Conservation (phyloP, 2,797 vertebrate species). For the Gadopsis marmoratus region DNA sequence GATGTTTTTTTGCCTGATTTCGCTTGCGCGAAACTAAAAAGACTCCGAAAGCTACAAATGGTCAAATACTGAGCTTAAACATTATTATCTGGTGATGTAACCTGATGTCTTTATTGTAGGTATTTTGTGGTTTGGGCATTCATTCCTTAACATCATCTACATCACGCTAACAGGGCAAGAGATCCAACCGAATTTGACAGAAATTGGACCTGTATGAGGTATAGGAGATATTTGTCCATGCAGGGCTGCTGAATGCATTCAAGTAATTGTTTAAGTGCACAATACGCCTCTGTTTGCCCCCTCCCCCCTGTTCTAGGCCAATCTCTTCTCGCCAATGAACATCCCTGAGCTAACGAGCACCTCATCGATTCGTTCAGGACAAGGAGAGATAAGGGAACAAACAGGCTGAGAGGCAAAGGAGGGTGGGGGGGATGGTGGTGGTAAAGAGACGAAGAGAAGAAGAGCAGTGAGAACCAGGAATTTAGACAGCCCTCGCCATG, state of each 20-base stretch:
- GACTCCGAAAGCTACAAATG: not conserved
- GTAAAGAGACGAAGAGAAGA: not conserved
- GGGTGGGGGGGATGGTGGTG: slow-evolving; percentile 16
- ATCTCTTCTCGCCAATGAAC: slow-evolving; percentile 61
- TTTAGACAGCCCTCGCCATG: slow-evolving; percentile 30
- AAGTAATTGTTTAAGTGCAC: slow-evolving; percentile 19
- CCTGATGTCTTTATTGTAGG: too few relatives aligned
- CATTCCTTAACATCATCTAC: not conserved
- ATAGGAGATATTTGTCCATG: not conserved
- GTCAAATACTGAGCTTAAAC: not conserved
- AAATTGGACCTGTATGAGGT: not conserved
- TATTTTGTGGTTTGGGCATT: too few relatives aligned
- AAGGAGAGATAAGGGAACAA: slow-evolving; percentile 75
- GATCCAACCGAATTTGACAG: not conserved
- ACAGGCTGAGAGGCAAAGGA: slow-evolving; percentile 58
- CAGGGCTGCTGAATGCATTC: slow-evolving; percentile 10
- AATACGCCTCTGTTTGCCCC: slow-evolving; percentile 19
- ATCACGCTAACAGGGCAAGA: not conserved
- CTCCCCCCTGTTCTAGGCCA: slow-evolving; percentile 28
- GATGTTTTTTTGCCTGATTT: too few relatives aligned
- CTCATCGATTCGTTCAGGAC: slow-evolving; percentile 79
- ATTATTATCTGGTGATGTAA: too few relatives aligned
- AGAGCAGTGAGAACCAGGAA: slow-evolving; percentile 24
- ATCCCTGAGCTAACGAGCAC: slow-evolving; percentile 72
- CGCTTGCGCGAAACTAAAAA: not conserved